Evolutionary conservation across 2,888 invertebrate genomes (phyloP), one percentile per base, ranked within the genome.

Genomic region (Drosophila setosimentum): DNA sequence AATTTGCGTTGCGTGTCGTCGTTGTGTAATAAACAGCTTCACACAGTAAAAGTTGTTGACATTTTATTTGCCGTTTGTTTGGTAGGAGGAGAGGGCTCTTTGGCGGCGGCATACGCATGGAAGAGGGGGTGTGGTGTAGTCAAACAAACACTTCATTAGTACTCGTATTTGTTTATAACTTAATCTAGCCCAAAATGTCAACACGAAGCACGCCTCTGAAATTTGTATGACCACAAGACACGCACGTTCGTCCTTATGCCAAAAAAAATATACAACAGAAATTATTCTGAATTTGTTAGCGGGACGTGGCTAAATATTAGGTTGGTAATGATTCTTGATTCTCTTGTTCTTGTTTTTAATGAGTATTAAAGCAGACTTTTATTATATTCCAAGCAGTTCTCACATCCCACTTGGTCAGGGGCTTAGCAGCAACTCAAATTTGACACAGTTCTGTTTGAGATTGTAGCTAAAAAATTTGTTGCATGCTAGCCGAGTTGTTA

Each of bases 1-100:
- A 89, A 85, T 85, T 85, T 80, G 78, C 68, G 70, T 85, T 82
- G 89, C 85, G 85, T 85, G 85, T 76, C 68, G 60, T 76, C 51
- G 54, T 49, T 60, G 37, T 40, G 54, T 65, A 80, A 85, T 85
- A 87, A 85, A 85, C 88, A 85, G 85, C 83, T 89, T 85, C 85
- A 76, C 85, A 89, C 89, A 87, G 87, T 89, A 74, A 82, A 81
- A 85, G 86, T 76, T 85, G 85, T 89, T 89, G 89, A 89, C 88
- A 87, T 76, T 87, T 77, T 62, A 63, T 58, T 24, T 45, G 21
- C 7, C 21, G 59, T 66, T 63, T 42, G 51, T 50, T 51, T 59
- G 48, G 33, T 60, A 11, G 21, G 3, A 8, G 45, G 13, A 13
- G 21, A 7, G 0, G 10, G n/a, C n/a, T 33, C 10, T n/a, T n/a